Percentiles rank a stretch among this genome's conserved stretches.
Conservation (phyloP, 1,140 invertebrate genomes). For the Hycleus phaleratus region DNA sequence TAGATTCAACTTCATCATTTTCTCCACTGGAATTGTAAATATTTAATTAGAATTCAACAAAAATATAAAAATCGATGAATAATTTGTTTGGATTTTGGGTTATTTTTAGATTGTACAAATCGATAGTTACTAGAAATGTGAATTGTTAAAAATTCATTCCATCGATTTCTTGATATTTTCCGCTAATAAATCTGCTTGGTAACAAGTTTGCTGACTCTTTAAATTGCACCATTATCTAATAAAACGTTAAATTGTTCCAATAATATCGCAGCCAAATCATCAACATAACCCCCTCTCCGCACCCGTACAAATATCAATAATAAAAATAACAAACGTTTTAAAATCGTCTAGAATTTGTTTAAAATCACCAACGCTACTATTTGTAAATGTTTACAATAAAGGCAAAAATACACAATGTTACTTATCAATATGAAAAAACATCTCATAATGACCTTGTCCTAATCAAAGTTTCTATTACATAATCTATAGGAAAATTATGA, state of each 20-base stretch:
- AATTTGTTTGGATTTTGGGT: neutral
- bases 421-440: conserved; percentile 4
- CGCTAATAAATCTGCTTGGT: too few species aligned
- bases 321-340: too few species aligned
- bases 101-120: neutral
- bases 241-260: too few species aligned
- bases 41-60: neutral
- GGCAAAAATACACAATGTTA: too few species aligned
- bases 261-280: too few species aligned
- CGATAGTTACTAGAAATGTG: neutral
- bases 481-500: conserved; percentile 16
- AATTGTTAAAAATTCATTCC: neutral
- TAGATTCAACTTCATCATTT: conserved; percentile 29
- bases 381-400: neutral
- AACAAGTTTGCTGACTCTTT: too few species aligned
- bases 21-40: conserved; percentile 21
- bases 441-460: conserved; percentile 29
- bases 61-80: neutral
- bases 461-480: conserved; percentile 28
- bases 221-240: too few species aligned
- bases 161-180: neutral
- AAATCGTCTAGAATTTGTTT: too few species aligned
- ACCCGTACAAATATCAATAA: too few species aligned
- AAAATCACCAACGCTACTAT: too few species aligned
- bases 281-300: too few species aligned